Evolutionary conservation across 2,888 invertebrate genomes (phyloP).

Genomic region (Azorinus chamasolen): DNA sequence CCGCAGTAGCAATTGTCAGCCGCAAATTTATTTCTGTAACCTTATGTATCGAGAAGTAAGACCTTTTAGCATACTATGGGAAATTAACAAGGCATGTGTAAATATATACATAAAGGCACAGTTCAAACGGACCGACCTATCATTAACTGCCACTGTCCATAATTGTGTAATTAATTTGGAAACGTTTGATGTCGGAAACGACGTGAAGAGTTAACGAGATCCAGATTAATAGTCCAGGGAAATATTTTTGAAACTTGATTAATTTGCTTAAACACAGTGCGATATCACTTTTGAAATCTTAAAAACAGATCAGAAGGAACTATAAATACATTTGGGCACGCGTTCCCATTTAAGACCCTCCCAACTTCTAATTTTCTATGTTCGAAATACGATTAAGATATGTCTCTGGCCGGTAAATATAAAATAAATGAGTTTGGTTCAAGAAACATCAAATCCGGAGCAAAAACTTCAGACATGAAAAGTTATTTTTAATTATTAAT

Average conservation of each 20-base stretch:
- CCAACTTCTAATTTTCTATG: no score
- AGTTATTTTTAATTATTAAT: no score
- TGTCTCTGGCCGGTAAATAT: no score
- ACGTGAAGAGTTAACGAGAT: slow-evolving; percentile 34
- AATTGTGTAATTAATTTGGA: slow-evolving; percentile 48
- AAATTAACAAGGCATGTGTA: slow-evolving; percentile 15
- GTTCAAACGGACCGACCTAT: slow-evolving; percentile 52
- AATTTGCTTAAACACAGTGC: not conserved
- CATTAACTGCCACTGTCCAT: slow-evolving; percentile 29
- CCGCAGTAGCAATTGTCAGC: not conserved
- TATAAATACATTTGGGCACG: no score
- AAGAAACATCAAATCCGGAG: no score
- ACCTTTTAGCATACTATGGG: slow-evolving; percentile 3
- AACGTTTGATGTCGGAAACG: slow-evolving; percentile 35
- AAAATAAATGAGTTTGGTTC: no score
- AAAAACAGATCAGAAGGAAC: no score
- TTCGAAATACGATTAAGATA: no score
- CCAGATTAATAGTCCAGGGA: slow-evolving; percentile 27
- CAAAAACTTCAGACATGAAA: no score
- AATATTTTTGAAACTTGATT: slow-evolving; percentile 2
- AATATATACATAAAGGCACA: slow-evolving; percentile 32
- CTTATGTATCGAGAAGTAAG: slow-evolving; percentile 28
- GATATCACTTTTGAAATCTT: no score
- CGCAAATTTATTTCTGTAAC: slow-evolving; percentile 36
- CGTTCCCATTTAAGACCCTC: no score